These are phyloP conservation scores for Artibeus jamaicensis DNA, from an alignment of 2,797 vertebrate genomes.

Conservation along the genomic window DNA sequence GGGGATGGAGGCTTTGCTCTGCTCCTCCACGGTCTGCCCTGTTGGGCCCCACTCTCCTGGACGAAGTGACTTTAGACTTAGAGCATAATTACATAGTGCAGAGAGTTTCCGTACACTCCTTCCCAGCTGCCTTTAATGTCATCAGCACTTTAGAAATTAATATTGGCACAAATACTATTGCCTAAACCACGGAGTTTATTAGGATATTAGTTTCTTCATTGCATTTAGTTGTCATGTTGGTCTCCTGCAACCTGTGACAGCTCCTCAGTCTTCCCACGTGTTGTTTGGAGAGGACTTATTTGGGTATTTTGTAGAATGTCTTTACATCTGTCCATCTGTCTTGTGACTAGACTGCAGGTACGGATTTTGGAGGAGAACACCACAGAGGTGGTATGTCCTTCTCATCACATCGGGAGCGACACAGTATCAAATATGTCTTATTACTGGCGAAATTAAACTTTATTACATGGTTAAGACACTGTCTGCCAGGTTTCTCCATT, in stretches of 20 bases:
- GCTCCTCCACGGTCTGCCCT: neutral
- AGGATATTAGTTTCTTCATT: neutral
- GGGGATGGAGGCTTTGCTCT: neutral
- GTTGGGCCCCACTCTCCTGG: neutral
- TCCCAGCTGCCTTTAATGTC: neutral
- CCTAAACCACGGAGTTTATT: neutral
- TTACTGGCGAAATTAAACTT: neutral
- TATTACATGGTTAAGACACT: neutral
- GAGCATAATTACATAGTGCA: neutral
- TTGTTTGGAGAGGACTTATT: neutral
- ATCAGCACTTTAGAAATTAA: neutral
- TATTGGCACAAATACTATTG: neutral
- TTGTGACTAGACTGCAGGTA: neutral
- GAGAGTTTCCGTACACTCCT: neutral
- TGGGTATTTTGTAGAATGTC: neutral
- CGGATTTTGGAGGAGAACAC: neutral
- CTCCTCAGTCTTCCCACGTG: neutral
- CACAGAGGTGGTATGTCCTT: neutral
- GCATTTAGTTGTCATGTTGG: neutral
- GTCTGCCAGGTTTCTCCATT: neutral
- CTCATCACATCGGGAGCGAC: neutral
- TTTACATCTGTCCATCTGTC: neutral
- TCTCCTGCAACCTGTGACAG: neutral
- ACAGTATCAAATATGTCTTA: neutral
- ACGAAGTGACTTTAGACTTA: neutral